Conservation (phyloP, 2,888 invertebrate species). For the Caenorhabditis panamensis region DNA sequence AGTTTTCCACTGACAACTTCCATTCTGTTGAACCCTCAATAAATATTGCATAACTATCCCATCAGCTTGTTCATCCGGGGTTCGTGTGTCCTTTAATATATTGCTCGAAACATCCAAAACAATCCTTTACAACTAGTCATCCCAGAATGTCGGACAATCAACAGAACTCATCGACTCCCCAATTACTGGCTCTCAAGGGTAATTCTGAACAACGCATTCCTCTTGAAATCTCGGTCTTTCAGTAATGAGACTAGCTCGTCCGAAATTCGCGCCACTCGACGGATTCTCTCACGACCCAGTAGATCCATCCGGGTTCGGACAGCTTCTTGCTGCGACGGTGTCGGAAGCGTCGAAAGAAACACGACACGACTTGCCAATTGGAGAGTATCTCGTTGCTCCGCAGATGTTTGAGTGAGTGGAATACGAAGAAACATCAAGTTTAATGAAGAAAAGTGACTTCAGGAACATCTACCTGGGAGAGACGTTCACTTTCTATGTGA, state of each 20-base stretch:
- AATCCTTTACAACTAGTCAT: not conserved
- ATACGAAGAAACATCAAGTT: not conserved
- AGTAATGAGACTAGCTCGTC: slow-evolving; percentile 95
- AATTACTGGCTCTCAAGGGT: slow-evolving; percentile 55
- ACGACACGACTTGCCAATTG: slow-evolving; percentile 84
- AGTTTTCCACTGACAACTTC: slow-evolving; percentile 53
- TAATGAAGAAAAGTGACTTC: slow-evolving; percentile 75
- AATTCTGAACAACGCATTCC: not conserved
- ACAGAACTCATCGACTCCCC: slow-evolving; percentile 16
- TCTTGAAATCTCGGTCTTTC: not conserved
- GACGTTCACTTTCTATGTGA: slow-evolving; percentile 97
- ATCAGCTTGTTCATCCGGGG: slow-evolving; percentile 3
- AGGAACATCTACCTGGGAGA: slow-evolving; percentile 97
- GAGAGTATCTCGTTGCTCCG: slow-evolving; percentile 92
- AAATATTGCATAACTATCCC: slow-evolving; percentile 40
- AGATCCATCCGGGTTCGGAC: slow-evolving; percentile 69
- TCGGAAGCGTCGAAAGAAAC: slow-evolving; percentile 50
- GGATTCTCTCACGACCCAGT: slow-evolving; percentile 88
- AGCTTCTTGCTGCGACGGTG: slow-evolving; percentile 30
- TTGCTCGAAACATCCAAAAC: not conserved
- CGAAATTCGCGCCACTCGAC: slow-evolving; percentile 88
- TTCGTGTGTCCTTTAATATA: slow-evolving; percentile 15
- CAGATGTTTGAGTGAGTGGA: slow-evolving; percentile 91
- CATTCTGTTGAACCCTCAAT: slow-evolving; percentile 57
- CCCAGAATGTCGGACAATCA: slow-evolving; percentile 33